Conservation (phyloP, 35 echinoderm and acorn worm genomes). For the Heliocidaris tuberculata region DNA sequence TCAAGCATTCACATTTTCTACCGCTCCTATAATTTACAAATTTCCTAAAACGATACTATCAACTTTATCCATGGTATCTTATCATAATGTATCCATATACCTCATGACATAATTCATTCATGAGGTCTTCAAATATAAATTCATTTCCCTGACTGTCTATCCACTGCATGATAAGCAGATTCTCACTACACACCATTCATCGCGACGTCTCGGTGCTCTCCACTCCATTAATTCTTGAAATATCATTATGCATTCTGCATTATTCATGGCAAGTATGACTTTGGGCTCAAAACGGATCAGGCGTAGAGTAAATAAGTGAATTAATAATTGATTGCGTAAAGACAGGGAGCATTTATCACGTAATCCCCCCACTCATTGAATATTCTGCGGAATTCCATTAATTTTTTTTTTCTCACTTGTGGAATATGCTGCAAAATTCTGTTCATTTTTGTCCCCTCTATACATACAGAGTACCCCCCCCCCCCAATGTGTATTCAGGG, state of each 20-base stretch:
- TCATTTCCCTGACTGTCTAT: background rate
- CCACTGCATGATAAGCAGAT: background rate
- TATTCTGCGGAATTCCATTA: background rate
- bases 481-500: too few relatives aligned
- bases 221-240: background rate
- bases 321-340: background rate
- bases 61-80: background rate
- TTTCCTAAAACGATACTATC: background rate
- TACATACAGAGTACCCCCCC: too few relatives aligned
- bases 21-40: too few relatives aligned
- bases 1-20: too few relatives aligned
- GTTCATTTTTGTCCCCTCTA: too few relatives aligned
- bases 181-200: background rate
- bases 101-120: background rate
- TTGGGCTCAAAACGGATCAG: background rate
- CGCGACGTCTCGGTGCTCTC: background rate
- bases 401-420: background rate
- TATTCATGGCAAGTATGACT: background rate
- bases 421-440: too few relatives aligned
- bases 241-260: background rate
- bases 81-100: background rate
- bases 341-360: background rate
- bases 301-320: background rate
- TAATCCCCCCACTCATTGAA: background rate
- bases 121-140: background rate